Evolutionary conservation across 2,888 invertebrate species (phyloP), one percentile per base, ranked within the genome.

Genomic region (Amphimallon solstitiale): DNA sequence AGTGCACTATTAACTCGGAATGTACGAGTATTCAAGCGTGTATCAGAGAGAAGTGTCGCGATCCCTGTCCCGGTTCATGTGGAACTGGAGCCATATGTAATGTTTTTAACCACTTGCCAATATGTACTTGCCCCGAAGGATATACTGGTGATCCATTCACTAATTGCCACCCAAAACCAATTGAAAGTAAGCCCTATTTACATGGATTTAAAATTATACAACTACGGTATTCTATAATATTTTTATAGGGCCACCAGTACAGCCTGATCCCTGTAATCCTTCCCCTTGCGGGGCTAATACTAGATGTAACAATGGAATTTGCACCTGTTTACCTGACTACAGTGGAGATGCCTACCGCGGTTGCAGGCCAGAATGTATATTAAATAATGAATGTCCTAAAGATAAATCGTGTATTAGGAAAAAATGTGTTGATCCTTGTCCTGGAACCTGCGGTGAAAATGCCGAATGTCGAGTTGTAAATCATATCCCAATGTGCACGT

Each of bases 51-150:
- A 91, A 90, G 80, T 94, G 93, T 80, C 85, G 85, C 69, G 90
- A 93, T 79, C 93, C 93, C 10, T 94, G 93, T 76, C 85, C 88
- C 5, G 92, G 92, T 43, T 88, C 92, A 29, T 92, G 94, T 76
- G 94, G 93, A 10, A 76, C 87, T 12, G 86, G 87, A 71, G 91
- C 94, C 1, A 82, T 88, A 48, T 94, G 94, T 75, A 86, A 87
- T 76, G 91, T 92, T 4, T 85, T 92, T 14, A 91, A 91, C 78
- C 90, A 94, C 79, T 87, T 88, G 48, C 92, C 94, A 1, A 86
- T 90, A 66, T 93, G 93, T 78, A 85, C 86, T 17, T 82, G 92
- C 75, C 80, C 84, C 37, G 86, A 87, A 74, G 85, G 84, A 15
- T 86, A 82, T 67, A 84, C 84, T 14, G 89, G 89, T 15, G 86